Conservation (phyloP, 2,113 vertebrate species). For the Grallaria varia region DNA sequence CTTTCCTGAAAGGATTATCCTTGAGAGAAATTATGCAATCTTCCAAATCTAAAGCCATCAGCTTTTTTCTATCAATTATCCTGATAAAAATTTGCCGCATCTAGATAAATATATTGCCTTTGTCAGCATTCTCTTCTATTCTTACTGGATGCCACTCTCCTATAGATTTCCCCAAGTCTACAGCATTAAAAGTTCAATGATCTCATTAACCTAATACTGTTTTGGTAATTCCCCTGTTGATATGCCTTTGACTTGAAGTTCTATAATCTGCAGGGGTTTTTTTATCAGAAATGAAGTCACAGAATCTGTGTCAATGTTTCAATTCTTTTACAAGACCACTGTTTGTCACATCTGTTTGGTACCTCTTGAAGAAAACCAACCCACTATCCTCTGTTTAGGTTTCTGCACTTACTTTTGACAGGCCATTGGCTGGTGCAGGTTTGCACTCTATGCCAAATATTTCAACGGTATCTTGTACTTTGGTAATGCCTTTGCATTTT, state of each 20-base stretch:
- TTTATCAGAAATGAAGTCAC: background rate
- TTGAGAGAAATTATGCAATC: background rate
- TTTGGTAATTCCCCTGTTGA: background rate
- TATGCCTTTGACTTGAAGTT: background rate
- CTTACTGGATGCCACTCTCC: background rate
- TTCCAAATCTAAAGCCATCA: background rate
- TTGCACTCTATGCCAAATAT: background rate
- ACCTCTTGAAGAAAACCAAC: background rate
- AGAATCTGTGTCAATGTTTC: background rate
- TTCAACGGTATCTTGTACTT: background rate
- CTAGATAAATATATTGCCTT: background rate
- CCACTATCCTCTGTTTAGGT: background rate
- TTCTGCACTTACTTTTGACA: background rate
- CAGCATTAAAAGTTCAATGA: background rate
- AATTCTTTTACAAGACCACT: background rate
- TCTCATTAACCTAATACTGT: background rate
- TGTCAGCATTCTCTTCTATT: background rate
- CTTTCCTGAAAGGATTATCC: background rate
- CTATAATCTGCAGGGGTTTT: background rate
- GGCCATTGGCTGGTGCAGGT: background rate
- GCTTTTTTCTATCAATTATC: background rate
- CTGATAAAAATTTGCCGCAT: background rate
- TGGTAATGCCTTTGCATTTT: background rate
- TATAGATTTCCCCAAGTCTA: background rate
- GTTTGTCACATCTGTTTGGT: background rate